phyloP scores from a whole-genome alignment of 1,140 invertebrate species.

The Drosophila burlai region DNA sequence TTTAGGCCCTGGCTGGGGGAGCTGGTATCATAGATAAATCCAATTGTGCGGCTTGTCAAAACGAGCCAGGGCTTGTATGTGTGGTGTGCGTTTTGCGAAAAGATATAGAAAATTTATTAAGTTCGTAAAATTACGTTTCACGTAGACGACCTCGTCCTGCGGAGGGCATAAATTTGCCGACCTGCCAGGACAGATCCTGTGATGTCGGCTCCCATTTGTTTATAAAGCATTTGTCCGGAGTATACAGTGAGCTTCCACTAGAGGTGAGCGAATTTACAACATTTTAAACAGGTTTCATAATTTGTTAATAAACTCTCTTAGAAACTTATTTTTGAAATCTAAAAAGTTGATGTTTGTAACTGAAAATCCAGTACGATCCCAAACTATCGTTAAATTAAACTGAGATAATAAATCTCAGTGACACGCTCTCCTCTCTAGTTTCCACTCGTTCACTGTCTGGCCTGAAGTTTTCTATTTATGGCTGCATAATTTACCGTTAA shows the following conservation, averaged over 20 bases:
- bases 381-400: neutral
- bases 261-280: neutral
- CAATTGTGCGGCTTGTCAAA: conserved; percentile 79
- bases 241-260: neutral
- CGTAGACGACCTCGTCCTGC: conserved; percentile 19
- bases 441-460: conserved; percentile 3
- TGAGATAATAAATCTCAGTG: neutral
- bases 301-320: neutral
- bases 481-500: conserved; percentile 78
- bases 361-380: too few relatives aligned
- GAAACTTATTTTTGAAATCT: neutral
- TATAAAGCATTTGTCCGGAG: conserved; percentile 59
- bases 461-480: conserved; percentile 60
- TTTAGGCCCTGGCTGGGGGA: neutral
- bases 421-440: conserved; percentile 1
- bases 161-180: conserved; percentile 67
- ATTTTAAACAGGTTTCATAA: neutral
- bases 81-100: conserved; percentile 46
- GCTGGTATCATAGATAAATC: conserved; percentile 72
- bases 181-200: conserved; percentile 37
- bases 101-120: conserved; percentile 83
- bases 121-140: conserved; percentile 73
- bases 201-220: conserved; percentile 63
- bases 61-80: conserved; percentile 20
- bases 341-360: neutral